Base-by-base conservation (phyloP, 2,888 invertebrate genomes). In the Phortica okadai region DNA sequence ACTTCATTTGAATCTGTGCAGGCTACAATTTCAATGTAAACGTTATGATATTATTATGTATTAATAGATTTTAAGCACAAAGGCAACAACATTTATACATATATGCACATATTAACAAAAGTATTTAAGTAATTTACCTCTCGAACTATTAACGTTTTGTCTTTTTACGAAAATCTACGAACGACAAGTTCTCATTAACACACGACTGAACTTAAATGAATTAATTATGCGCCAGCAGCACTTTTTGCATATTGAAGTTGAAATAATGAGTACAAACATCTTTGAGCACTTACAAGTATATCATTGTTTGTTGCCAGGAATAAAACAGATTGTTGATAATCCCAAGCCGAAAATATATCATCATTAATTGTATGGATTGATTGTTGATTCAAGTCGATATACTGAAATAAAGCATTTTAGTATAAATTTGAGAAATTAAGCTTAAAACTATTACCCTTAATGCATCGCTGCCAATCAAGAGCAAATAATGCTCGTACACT, bases 381-480 rank as follows among this genome's bases (percentile, higher is more conserved):
- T 4, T 4, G 21, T 6, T 7, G 41, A 41, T 59, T 33, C 16
- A 73, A 16, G 59, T 59, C 10, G 25, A 62, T 7, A 8, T 6
- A 44, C 73, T 73, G 64, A 8, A 56, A 75, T 25, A 5, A 1
- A 14, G 16, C 6, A 8, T 11, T 7, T 7, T 42, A 1, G 44
- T 45, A 14, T 14, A 1, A 5, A 33, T 4, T 33, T 33, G 33
- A 33, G 2, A 33, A 33, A 33, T 33, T 4, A 1, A 11, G 50
- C 11, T 50, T 7, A 14, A 25, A 6, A 4, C 25, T 6, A 50
- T 50, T 78, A 90, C 90, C 78, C 77, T 70, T 62, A 86, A 77
- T 54, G 62, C 81, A 14, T 44, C 64, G 3, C 82, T 79, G 25
- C 84, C 81, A 50, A 91, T 80, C 16, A 91, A 74, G 33, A 91